These are phyloP conservation scores for Ophonus ardosiacus DNA, from an alignment of 2,888 invertebrate species.

Conservation along the genomic window DNA sequence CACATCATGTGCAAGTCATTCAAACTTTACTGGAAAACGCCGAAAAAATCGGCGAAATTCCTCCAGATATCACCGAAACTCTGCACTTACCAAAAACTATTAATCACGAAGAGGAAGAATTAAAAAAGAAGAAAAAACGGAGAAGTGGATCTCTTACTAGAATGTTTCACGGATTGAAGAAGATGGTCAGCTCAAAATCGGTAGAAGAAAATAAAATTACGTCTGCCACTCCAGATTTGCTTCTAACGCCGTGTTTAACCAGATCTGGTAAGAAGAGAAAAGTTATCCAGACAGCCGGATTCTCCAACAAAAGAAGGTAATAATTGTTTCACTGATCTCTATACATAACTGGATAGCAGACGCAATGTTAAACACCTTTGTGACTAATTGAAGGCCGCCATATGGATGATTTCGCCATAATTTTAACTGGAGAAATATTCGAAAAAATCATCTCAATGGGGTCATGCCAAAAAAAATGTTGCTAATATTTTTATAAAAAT, in stretches of 20 bases:
- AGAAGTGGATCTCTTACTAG: constrained; percentile 92
- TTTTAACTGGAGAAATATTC: too few relatives aligned
- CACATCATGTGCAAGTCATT: constrained; percentile 84
- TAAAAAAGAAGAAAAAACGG: constrained; percentile 85
- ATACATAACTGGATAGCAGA: too few relatives aligned
- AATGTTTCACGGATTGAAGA: constrained; percentile 88
- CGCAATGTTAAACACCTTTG: too few relatives aligned
- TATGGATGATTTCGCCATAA: too few relatives aligned
- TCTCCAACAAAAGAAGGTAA: constrained; percentile 85
- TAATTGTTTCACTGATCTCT: too few relatives aligned
- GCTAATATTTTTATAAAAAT: too few relatives aligned
- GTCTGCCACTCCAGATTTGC: constrained; percentile 72
- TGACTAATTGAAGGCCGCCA: too few relatives aligned
- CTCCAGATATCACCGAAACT: constrained; percentile 78
- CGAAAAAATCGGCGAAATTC: constrained; percentile 84
- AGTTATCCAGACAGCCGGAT: constrained; percentile 78
- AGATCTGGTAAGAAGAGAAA: constrained; percentile 83
- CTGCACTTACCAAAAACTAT: constrained; percentile 74
- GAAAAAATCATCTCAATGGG: too few relatives aligned
- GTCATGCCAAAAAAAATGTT: too few relatives aligned
- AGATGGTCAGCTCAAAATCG: constrained; percentile 84
- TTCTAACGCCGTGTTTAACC: constrained; percentile 79
- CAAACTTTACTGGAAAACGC: constrained; percentile 89
- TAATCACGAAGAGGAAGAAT: constrained; percentile 76
- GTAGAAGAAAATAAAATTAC: constrained; percentile 76